Evolutionary conservation across 2,888 invertebrate species (phyloP), one percentile per base, ranked within the genome.

Genomic region (Pachliopta kotzebuea): DNA sequence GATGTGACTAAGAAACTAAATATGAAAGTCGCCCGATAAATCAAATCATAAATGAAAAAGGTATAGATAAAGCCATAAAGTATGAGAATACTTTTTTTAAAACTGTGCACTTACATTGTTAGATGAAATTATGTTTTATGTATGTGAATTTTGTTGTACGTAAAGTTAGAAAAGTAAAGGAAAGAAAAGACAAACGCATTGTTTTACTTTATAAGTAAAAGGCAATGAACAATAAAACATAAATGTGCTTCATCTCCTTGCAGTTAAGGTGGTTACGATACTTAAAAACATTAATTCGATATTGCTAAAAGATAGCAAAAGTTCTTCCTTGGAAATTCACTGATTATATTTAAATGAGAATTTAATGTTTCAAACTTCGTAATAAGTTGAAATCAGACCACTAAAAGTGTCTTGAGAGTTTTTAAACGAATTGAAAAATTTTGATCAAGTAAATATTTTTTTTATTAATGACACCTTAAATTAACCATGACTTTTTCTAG

Each of bases 331-430:
- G 50, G 21, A 49, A 56, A 29, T 31, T 59, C 50, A n/a, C 29
- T 59, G 58, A 59, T 59, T 59, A 31, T 52, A 50, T 59, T 59
- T 52, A 59, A 59, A 59, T 52, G 59, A 59, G 59, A 52, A 49
- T 59, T 59, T 59, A 59, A 59, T 59, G 59, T 52, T 21, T 21
- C 29, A 52, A 59, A 59, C 21, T 52, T 59, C 21, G 9, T 49
- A 29, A 49, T 24, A 18, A 58, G 18, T 29, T 42, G 49, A 49
- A 49, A 59, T 31, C 59, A 59, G 31, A 31, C 8, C 11, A 52
- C 18, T 31, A 14, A 49, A 21, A 52, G 50, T 14, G 49, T 2
- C 49, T 20, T 20, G 20, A 7, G 11, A 49, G 14, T 49, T 49
- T 37, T 49, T 49, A n/a, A 49, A 49, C 20, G 49, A 7, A 49